These are phyloP conservation scores for Denticeps clupeoides DNA, from an alignment of 2,797 vertebrate species.

Conservation along the genomic window DNA sequence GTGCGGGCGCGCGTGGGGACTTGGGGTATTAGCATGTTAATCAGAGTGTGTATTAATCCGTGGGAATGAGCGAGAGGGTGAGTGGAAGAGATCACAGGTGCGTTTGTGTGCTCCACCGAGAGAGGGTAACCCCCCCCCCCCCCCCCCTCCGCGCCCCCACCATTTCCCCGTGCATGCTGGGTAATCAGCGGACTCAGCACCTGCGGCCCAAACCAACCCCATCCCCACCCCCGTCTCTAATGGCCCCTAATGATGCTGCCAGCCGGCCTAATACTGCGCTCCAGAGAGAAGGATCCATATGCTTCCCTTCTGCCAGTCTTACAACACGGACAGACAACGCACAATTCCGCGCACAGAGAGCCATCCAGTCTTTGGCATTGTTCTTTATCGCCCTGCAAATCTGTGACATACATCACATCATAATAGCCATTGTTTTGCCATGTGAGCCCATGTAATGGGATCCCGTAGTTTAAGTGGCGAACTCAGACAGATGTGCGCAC, in stretches of 20 bases:
- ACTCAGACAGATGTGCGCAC: no score
- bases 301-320: no score
- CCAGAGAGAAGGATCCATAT: not conserved
- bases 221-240: conserved; percentile 29
- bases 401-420: no score
- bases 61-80: conserved; percentile 9
- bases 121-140: conserved; percentile 19
- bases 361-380: no score
- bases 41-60: conserved; percentile 50
- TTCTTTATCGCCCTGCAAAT: no score
- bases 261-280: conserved; percentile 50
- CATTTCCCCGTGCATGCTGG: conserved; percentile 40
- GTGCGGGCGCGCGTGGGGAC: not conserved
- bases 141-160: conserved; percentile 24
- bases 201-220: conserved; percentile 35
- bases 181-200: conserved; percentile 48
- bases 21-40: conserved; percentile 46
- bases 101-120: conserved; percentile 44
- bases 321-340: no score
- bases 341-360: no score
- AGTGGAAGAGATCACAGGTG: conserved; percentile 49
- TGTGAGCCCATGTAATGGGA: no score
- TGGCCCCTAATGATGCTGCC: conserved; percentile 37
- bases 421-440: no score
- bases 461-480: no score